phyloP scores from a whole-genome alignment of 2,113 vertebrate genomes.

The Hepsetus odoe region DNA sequence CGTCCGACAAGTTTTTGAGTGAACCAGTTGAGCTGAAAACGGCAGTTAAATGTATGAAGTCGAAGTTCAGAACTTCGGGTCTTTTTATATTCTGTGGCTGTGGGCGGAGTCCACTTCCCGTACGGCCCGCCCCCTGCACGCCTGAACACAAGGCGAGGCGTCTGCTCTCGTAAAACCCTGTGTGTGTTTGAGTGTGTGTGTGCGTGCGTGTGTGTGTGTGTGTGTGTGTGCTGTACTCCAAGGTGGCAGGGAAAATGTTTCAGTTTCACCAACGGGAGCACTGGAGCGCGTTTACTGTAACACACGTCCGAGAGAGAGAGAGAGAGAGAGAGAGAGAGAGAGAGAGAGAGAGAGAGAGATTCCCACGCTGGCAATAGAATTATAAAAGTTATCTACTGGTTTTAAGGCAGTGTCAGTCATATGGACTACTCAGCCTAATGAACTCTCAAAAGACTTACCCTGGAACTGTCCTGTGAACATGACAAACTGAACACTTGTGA shows the following conservation, averaged over 20 bases:
- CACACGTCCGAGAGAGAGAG: neutral
- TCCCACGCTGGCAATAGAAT: neutral
- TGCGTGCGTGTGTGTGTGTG: neutral
- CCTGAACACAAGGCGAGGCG: neutral
- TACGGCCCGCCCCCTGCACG: neutral
- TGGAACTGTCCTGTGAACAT: too few relatives aligned
- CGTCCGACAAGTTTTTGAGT: constrained; percentile 7
- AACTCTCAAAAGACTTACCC: neutral
- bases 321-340: neutral
- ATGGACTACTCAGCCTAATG: too few relatives aligned
- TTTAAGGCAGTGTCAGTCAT: neutral
- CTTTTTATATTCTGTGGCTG: constrained; percentile 9
- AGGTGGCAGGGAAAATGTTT: constrained; percentile 57
- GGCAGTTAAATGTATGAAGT: neutral
- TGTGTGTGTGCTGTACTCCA: constrained; percentile 19
- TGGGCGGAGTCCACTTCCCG: neutral
- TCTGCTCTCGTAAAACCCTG: neutral
- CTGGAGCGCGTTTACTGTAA: constrained; percentile 13
- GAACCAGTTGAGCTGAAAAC: neutral
- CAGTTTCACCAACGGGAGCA: constrained; percentile 52
- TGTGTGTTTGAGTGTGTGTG: constrained; percentile 30
- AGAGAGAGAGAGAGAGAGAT: neutral
- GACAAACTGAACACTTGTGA: too few relatives aligned
- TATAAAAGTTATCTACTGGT: neutral
- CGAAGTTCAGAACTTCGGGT: constrained; percentile 9